Base-by-base conservation (phyloP, 2,888 invertebrate species). In the Dromius quadrimaculatus region DNA sequence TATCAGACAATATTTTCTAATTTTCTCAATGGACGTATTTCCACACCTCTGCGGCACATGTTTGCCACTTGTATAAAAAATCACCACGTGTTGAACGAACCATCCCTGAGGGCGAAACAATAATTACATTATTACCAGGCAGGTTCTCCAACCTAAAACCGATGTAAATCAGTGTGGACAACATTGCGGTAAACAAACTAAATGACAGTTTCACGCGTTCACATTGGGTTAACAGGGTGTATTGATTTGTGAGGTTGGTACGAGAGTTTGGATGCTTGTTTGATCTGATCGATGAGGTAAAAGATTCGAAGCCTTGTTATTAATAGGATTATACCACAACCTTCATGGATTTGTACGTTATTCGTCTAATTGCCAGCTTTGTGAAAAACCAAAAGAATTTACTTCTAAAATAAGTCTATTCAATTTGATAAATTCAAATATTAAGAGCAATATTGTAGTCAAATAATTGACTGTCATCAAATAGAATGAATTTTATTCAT, bases 161-260 rank as follows among this genome's bases (percentile, higher is more conserved):
- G 68, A 68, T 59, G 68, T 59, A 68, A 68, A 68, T 68, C 68
- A 68, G 68, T 68, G 68, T 59, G 68, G 68, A 68, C 68, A 68
- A 68, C 68, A 68, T 68, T 68, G 68, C 34, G 68, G 68, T 68
- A 68, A 68, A 68, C 68, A 68, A 68, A 68, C 59, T 68, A 59
- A 59, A 59, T 68, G 68, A 68, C 68, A 68, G 43, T 59, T 68
- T 43, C 57, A 59, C 59, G 54, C 66, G 54, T 50, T 9, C 66
- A 41, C 65, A 68, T 32, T 68, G 68, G 68, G 68, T 68, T 68
- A 68, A 59, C 68, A 68, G 68, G 45, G 43, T 68, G 28, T 68
- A 68, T 68, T 68, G 68, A 68, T 68, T 68, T 66, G 66, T 66
- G 66, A 54, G 50, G 66, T 57, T 66, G 54, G 62, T 19, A 34